Conservation (phyloP, 2,888 invertebrate species). For the Eupithecia insigniata region DNA sequence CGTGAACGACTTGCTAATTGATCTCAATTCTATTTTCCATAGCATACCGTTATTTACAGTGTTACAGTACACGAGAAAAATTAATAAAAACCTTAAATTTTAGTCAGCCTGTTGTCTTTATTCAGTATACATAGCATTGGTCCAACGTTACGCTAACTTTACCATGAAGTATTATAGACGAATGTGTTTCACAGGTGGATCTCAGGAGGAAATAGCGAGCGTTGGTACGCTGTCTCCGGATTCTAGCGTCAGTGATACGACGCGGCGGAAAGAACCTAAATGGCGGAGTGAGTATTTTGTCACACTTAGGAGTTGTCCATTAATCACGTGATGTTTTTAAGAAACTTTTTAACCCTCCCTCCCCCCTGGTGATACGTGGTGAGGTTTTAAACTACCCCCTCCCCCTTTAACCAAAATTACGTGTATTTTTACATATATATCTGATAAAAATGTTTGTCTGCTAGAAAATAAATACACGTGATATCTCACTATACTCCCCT, state of each 20-base stretch:
- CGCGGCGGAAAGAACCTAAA: slow-evolving; percentile 79
- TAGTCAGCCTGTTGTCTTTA: background rate
- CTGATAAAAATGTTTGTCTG: too few relatives aligned
- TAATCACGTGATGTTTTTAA: too few relatives aligned
- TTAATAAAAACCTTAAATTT: background rate
- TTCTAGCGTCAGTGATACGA: slow-evolving; percentile 77
- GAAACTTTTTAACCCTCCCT: too few relatives aligned
- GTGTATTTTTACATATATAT: too few relatives aligned
- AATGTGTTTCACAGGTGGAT: slow-evolving; percentile 59
- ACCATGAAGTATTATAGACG: background rate
- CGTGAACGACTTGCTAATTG: background rate
- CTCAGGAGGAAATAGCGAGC: slow-evolving; percentile 78
- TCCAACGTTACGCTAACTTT: background rate
- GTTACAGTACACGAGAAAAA: background rate
- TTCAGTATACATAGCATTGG: background rate
- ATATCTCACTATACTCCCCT: too few relatives aligned
- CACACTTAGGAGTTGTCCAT: too few relatives aligned
- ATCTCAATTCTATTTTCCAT: background rate
- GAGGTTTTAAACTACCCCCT: too few relatives aligned
- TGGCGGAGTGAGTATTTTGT: slow-evolving; percentile 74
- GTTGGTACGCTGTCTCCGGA: slow-evolving; percentile 78
- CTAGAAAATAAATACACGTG: too few relatives aligned
- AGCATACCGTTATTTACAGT: too few relatives aligned
- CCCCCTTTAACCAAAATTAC: too few relatives aligned
- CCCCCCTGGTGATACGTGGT: too few relatives aligned